Evolutionary conservation across 2,797 vertebrate species (phyloP), one percentile per base, ranked within the genome.

Genomic region (Netta rufina): DNA sequence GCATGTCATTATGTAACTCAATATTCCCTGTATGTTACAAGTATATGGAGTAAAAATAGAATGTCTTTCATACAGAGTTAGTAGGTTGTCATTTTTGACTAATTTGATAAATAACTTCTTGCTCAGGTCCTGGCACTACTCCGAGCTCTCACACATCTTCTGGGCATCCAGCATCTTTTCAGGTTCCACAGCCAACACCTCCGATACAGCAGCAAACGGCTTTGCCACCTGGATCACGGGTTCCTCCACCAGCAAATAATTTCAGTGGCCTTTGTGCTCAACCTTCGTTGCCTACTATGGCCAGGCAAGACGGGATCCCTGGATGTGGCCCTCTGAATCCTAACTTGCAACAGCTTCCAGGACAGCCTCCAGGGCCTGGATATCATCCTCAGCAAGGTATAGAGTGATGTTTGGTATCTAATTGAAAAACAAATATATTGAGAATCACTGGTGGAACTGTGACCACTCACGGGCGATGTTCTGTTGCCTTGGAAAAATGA

Each of bases 321-420:
- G 98, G 98, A 8, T 93, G 98, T 47, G 95, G 97, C 30, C 89
- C 97, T 71, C 96, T 97, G 4, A 97, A 96, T 32, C 95, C 98
- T 60, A 98, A 97, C 83, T 98, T 98, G 84, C 98, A 98, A 0
- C 98, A 98, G 28, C 97, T 97, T 41, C 95, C 97, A 6, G 98
- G 98, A 84, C 98, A 98, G 85, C 84, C 91, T 28, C 73, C 96
- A n/a, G 97, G 96, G 39, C 36, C 96, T 72, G 98, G 97, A 14
- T 98, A 97, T 85, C 93, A 95, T 66, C 95, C 95, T 8, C 98
- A 98, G 87, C 98, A 97, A 88, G 95, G 98, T 98, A 96, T 93
- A 94, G 76, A 49, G 25, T 49, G 39, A 12, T 41, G 17, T 19
- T 79, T 65, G 16, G 24, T 87, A 4, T 6, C 9, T 79, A n/a